Base-by-base conservation (phyloP, 2,797 vertebrate species). In the Micropoecilia bifurca region DNA sequence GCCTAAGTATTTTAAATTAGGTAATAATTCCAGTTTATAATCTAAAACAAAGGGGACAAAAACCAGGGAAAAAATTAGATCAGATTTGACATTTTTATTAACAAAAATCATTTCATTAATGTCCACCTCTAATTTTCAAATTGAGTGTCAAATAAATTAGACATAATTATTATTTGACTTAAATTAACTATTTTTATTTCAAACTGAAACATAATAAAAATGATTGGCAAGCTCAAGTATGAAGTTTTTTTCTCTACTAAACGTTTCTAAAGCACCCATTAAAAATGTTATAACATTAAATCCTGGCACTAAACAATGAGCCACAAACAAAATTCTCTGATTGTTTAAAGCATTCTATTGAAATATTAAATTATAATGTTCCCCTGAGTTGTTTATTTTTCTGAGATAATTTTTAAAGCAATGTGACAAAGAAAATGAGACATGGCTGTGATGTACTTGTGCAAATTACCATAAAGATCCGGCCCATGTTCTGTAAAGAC, bases 401-500 rank as follows among this genome's bases (percentile, higher is more conserved):
- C 39, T 48, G 22, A 47, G 1, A 33, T 2, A 80, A 50, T 25
- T 30, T 72, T 59, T 33, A 22, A 22, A 59, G 20, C 3, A 22
- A 13, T 36, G 16, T 47, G 10, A 47, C 13, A 1, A 71, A 45
- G 41, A 33, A 55, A 75, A 73, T 74, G 5, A 81, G 1, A 66
- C 14, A 63, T 43, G 18, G 71, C 59, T 53, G 6, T 30, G 36
- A 43, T 47, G 66, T 82, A 71, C n/a, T 73, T 20, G 69, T 45
- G 20, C 83, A 57, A 79, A 73, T 95, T 95, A 99, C 98, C 98
- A 39, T 99, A 99, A n/a, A 99, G 96, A 90, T 99, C 97, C 0
- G 98, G 99, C 77, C 99, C 99, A 20, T 99, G 98, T 71, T 97
- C 93, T 16, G 98, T 99, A 91, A 99, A 99, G 82, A 99, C 97